Conservation (phyloP, 1,140 invertebrate species). For the Grapholita molesta region DNA sequence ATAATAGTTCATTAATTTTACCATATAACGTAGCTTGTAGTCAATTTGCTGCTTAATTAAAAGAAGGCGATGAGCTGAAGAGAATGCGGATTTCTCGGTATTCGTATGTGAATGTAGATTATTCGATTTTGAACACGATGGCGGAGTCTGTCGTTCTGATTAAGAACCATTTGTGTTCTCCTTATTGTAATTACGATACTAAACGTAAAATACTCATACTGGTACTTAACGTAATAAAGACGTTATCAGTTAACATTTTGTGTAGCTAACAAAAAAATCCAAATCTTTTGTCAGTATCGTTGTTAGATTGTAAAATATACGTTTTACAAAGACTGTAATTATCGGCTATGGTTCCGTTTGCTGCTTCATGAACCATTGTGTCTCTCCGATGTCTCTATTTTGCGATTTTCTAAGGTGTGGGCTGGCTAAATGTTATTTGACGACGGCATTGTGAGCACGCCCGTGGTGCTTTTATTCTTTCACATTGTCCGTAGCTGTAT, state of each 20-base stretch:
- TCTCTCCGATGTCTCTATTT: slow-evolving; percentile 68
- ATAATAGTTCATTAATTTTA: slow-evolving; percentile 40
- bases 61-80: slow-evolving; percentile 4
- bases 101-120: neutral
- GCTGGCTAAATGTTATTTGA: slow-evolving; percentile 76
- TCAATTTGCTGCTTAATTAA: slow-evolving; percentile 21
- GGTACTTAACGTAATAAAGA: neutral
- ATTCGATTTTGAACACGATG: neutral
- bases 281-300: slow-evolving; percentile 41
- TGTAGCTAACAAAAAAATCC: slow-evolving; percentile 5
- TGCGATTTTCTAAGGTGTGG: slow-evolving; percentile 76
- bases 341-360: slow-evolving; percentile 63
- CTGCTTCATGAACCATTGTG: slow-evolving; percentile 60
- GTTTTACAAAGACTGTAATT: slow-evolving; percentile 70
- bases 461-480: slow-evolving; percentile 59
- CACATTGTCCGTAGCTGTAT: slow-evolving; percentile 55
- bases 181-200: neutral
- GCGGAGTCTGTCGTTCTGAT: neutral
- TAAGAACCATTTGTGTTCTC: neutral
- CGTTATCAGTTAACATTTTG: neutral
- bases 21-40: slow-evolving; percentile 26
- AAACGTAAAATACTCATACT: neutral
- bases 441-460: slow-evolving; percentile 68
- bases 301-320: slow-evolving; percentile 49
- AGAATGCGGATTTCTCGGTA: slow-evolving; percentile 7